Conservation (phyloP, 2,113 vertebrate genomes). For the Lepus timidus region DNA sequence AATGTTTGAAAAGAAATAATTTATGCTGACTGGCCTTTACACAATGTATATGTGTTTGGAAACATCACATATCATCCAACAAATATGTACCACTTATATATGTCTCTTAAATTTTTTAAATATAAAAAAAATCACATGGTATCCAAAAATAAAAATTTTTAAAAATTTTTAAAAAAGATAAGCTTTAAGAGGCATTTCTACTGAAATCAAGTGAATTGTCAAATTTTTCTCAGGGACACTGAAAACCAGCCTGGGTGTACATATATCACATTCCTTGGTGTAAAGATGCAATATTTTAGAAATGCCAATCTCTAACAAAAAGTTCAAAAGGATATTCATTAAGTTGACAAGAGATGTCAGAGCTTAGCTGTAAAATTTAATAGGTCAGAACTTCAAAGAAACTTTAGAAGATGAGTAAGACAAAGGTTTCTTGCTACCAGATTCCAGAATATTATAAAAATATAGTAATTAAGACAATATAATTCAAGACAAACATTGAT, state of each 20-base stretch:
- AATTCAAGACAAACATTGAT: slow-evolving; percentile 5
- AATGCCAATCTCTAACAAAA: neutral
- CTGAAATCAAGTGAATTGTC: neutral
- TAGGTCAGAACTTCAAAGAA: slow-evolving; percentile 1
- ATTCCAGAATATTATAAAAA: neutral
- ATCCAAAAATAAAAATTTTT: too few relatives aligned
- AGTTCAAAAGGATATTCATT: neutral
- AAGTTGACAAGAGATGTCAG: slow-evolving; percentile 11
- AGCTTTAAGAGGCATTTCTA: neutral
- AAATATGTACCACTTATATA: too few relatives aligned
- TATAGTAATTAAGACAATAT: neutral
- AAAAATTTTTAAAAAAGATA: neutral
- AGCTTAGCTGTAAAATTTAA: neutral
- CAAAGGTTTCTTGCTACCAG: neutral
- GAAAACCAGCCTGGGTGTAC: neutral
- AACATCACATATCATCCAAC: too few relatives aligned
- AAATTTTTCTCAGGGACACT: neutral
- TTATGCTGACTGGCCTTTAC: too few relatives aligned
- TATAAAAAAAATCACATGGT: too few relatives aligned
- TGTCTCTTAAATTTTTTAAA: too few relatives aligned
- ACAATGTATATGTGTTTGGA: too few relatives aligned
- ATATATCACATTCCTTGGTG: neutral
- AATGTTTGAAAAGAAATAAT: too few relatives aligned
- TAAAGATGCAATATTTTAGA: slow-evolving; percentile 15
- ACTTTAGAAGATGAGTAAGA: neutral